Evolutionary conservation across 2,113 vertebrate species (phyloP), one percentile per base, ranked within the genome.

Genomic region (Riparia riparia): DNA sequence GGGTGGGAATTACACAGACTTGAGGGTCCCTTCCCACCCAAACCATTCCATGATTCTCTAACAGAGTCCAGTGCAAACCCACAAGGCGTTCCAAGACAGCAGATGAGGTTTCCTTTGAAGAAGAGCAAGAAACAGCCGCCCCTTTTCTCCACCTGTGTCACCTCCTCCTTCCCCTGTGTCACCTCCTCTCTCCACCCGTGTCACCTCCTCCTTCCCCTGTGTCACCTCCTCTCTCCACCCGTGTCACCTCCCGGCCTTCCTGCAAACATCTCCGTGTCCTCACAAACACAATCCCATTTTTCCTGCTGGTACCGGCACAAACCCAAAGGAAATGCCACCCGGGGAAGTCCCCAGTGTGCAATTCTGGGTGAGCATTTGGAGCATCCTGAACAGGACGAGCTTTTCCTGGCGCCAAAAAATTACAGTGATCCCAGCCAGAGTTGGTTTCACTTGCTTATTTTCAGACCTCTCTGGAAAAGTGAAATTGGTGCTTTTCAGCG

Each of bases 401-500:
- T 50, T 68, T 65, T 51, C 32, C 29, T 15, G n/a, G 64, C 65
- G 82, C 69, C 16, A 47, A 41, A 41, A 53, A 95, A 57, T 92
- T 10, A 39, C 45, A 54, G 68, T 37, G 76, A 92, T 89, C 86
- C 70, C 14, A 26, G 5, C 44, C 47, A 63, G 42, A 18, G 9
- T 9, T 77, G 86, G 64, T 61, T 42, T 32, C 49, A 26, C 50
- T 76, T 72, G 24, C 71, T 90, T 53, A 19, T 94, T 95, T 82
- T 76, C 91, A 89, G 70, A 25, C 70, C 37, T 24, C 65, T 90
- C 50, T 29, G 61, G 64, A 42, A 26, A 64, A 86, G 39, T 25
- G 60, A 71, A 92, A 95, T 91, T 61, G 90, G 92, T 45, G 70
- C 88, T 85, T 85, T 49, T 41, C 71, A 63, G 93, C 71, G 83